Evolutionary conservation across 2,888 invertebrate species (phyloP), one percentile per base, ranked within the genome.

Genomic region (Chironomus tentans): DNA sequence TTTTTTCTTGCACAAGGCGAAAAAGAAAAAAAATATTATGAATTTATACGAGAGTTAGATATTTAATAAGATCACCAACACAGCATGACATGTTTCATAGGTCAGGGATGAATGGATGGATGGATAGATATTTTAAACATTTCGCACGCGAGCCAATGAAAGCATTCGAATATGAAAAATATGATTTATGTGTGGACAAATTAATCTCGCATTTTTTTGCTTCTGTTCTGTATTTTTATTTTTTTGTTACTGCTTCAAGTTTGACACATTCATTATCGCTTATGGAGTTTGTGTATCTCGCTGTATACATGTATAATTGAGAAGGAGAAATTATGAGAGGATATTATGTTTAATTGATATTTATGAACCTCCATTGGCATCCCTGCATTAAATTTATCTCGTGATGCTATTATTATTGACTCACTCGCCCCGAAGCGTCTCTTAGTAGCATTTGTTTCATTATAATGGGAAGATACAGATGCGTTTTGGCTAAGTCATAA

Each of bases 261-360:
- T 22, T 74, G 74, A 74, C 74, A 74, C 65, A 22, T 74, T 74
- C 74, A 74, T 74, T 74, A 74, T 68, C 74, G 68, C 48, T 46
- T 13, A 47, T 68, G 68, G 18, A 65, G 18, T 18, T 18, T 18
- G 4, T 15, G n/a, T 18, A 4, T 56, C 7, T 10, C 38, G 56
- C 15, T 10, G 4, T 15, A 15, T 56, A 18, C 56, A 56, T 18
- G 56, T 38, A 38, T 38, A 56, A 56, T 56, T 56, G 56, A 56
- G 15, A 18, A 15, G 56, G 56, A 15, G 56, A 56, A 18, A 56
- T 68, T 68, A 68, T 68, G 68, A 28, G 46, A 24, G 65, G 65
- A 65, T 65, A 21, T 65, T 24, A 15, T 5, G 46, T 5, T 13
- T 74, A 74, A 74, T 74, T 74, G 22, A 65, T 65, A 61, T 74